A percentile compares a stretch with the other conserved stretches of the same genome.
phyloP scores from a whole-genome alignment of 2,797 vertebrate genomes.

The Pteropus rufus region DNA sequence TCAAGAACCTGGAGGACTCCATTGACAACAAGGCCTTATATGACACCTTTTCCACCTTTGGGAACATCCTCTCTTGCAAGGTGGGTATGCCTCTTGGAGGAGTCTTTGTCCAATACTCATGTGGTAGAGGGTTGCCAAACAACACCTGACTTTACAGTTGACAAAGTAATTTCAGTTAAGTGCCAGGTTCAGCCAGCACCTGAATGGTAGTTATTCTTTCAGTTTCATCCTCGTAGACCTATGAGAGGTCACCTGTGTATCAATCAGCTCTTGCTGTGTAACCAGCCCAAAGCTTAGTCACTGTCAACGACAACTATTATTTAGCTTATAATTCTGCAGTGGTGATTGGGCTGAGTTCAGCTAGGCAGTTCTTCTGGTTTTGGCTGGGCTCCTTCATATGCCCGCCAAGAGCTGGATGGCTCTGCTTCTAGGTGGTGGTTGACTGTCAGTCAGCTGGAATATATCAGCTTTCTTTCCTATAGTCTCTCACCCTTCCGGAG shows the following conservation, averaged over 20 bases:
- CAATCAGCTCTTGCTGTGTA: neutral
- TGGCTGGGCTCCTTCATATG: neutral
- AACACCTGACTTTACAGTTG: neutral
- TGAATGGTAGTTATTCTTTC: neutral
- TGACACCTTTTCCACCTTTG: constrained; percentile 97
- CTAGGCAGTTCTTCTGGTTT: neutral
- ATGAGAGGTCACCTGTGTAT: neutral
- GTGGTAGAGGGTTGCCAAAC: neutral
- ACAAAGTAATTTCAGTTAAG: neutral
- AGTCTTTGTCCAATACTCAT: neutral
- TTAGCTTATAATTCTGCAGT: neutral
- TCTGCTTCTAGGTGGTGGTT: neutral
- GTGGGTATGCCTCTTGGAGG: constrained; percentile 70
- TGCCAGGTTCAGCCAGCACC: neutral
- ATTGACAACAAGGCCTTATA: constrained; percentile 99
- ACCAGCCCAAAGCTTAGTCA: neutral
- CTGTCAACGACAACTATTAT: neutral
- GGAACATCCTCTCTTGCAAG: constrained; percentile 99
- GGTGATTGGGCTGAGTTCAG: neutral
- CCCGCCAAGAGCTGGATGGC: neutral
- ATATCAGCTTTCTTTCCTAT: neutral
- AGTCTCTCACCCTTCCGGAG: neutral
- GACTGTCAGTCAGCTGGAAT: neutral
- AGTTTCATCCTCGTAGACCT: neutral
- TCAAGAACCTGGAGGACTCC: constrained; percentile 98